Conservation (phyloP, 1,140 invertebrate genomes). For the Drosophila ohnishii region DNA sequence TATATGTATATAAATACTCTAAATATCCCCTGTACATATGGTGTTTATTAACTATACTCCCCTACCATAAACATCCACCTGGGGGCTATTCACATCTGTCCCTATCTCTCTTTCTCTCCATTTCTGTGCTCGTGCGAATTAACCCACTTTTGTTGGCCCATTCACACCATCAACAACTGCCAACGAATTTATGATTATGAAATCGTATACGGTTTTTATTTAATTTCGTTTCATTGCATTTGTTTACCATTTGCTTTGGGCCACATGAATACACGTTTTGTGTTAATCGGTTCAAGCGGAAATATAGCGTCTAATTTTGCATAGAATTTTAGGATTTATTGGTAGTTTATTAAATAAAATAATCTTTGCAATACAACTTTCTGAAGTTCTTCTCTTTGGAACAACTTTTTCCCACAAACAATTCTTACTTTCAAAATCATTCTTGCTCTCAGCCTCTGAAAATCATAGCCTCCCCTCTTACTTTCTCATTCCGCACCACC, state of each 20-base stretch:
- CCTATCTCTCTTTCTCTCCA: conserved; percentile 4
- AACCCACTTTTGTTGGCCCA: conserved; percentile 64
- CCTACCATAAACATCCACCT: background rate
- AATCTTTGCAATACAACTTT: no score
- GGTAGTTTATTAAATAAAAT: background rate
- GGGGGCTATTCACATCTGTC: conserved; percentile 37
- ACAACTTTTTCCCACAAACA: background rate
- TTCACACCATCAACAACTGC: conserved; percentile 34
- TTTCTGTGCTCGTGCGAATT: conserved; percentile 46
- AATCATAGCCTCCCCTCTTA: conserved; percentile 1
- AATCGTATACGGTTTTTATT: conserved; percentile 61
- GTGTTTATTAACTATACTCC: conserved; percentile 9
- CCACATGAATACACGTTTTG: conserved; percentile 4
- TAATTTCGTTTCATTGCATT: conserved; percentile 58
- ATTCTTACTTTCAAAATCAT: conserved; percentile 41
- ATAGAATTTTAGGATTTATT: background rate
- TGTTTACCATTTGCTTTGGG: conserved; percentile 35
- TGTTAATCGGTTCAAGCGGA: conserved; percentile 45
- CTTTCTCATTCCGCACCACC: conserved; percentile 29
- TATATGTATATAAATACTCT: conserved; percentile 5
- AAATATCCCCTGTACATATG: conserved; percentile 10
- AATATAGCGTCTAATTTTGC: conserved; percentile 21
- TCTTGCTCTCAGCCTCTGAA: conserved; percentile 11
- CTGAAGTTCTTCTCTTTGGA: background rate
- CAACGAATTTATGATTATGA: conserved; percentile 60